A percentile compares a stretch with the other conserved stretches of the same genome.
phyloP scores from a whole-genome alignment of 2,888 invertebrate species.

The Drosophila nigricruria region DNA sequence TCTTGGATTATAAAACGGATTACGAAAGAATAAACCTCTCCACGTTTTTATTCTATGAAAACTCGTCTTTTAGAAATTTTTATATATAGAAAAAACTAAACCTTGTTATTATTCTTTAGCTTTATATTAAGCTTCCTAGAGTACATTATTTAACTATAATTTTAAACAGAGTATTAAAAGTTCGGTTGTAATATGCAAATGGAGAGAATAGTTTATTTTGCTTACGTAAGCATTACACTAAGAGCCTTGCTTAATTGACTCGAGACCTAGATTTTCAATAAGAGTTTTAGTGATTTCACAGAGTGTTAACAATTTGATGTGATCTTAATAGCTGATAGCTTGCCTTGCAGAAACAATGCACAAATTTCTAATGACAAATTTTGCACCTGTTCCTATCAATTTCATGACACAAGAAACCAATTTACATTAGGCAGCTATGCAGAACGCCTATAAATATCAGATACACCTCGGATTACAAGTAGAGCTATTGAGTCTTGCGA shows the following conservation, averaged over 20 bases:
- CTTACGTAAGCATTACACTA: no score
- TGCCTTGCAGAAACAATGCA: not conserved
- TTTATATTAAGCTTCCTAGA: no score
- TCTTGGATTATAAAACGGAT: no score
- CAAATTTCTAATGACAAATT: not conserved
- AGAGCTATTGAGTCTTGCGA: not conserved
- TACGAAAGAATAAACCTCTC: no score
- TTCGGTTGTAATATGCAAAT: not conserved
- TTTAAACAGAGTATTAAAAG: not conserved
- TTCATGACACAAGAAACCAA: not conserved
- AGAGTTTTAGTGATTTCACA: not conserved
- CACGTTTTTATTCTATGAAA: no score
- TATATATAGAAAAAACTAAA: no score
- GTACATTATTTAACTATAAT: not conserved
- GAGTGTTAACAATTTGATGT: not conserved
- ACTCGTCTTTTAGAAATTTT: no score
- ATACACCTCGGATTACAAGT: not conserved
- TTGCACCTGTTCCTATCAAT: not conserved
- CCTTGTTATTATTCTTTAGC: no score
- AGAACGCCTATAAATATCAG: constrained; percentile 16
- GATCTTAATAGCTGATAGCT: not conserved
- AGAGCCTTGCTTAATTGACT: no score
- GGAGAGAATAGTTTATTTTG: no score
- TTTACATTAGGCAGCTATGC: not conserved
- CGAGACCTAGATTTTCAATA: no score